Conservation (phyloP, 1,140 invertebrate species). For the Tetramorium parvispinum region DNA sequence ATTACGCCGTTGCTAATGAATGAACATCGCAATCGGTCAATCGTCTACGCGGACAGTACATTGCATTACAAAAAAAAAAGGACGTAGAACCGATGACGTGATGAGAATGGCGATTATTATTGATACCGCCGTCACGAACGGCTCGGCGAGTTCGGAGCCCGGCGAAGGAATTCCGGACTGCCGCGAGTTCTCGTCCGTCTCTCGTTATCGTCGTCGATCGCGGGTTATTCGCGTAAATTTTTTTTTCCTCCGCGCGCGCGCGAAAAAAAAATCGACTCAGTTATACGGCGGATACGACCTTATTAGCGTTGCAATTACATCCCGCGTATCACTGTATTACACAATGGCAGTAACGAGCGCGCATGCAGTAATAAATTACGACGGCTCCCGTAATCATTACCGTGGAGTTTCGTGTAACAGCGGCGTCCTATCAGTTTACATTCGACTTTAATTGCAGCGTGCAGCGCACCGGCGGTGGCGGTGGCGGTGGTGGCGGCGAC, state of each 20-base stretch:
- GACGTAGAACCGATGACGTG: neutral
- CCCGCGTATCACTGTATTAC: conserved; percentile 71
- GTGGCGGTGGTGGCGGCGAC: neutral
- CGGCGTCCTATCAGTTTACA: conserved; percentile 73
- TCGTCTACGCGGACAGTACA: neutral
- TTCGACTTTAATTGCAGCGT: conserved; percentile 74
- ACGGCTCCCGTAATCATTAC: conserved; percentile 75
- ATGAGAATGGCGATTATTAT: conserved; percentile 8
- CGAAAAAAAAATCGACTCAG: neutral
- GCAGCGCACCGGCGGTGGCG: conserved; percentile 17
- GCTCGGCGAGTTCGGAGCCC: conserved; percentile 12
- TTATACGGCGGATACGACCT: conserved; percentile 46
- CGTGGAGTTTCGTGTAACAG: conserved; percentile 73
- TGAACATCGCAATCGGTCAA: conserved; percentile 37
- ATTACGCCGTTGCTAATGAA: conserved; percentile 53
- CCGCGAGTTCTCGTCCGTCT: no score
- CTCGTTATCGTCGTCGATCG: conserved; percentile 38
- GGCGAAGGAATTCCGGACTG: no score
- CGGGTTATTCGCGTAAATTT: neutral
- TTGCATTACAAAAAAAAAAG: neutral
- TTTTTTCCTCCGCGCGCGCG: neutral
- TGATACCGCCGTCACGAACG: neutral
- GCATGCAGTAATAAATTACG: conserved; percentile 72
- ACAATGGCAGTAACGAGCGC: conserved; percentile 73
- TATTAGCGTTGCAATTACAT: conserved; percentile 72